phyloP scores from a whole-genome alignment of 2,888 invertebrate genomes.

The Drosophila neotestacea region DNA sequence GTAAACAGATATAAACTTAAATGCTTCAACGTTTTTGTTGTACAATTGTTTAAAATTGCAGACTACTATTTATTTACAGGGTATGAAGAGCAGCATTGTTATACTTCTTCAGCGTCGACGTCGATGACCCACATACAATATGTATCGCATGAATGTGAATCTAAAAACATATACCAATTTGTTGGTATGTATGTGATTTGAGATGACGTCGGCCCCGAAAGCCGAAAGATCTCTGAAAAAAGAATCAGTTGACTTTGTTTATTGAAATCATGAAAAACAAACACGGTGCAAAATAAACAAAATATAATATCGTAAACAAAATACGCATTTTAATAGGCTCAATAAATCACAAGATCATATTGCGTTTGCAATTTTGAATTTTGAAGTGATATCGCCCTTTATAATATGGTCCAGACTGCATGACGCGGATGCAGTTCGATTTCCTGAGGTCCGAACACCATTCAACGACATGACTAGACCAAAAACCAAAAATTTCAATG shows the following conservation, averaged over 20 bases:
- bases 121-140: constrained; percentile 66
- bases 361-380: neutral
- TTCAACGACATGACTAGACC: constrained; percentile 1
- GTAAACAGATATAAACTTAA: neutral
- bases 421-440: constrained; percentile 38
- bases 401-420: constrained; percentile 50
- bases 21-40: too few species aligned
- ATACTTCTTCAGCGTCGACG: constrained; percentile 22
- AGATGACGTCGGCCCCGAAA: constrained; percentile 32
- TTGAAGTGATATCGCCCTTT: neutral
- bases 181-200: constrained; percentile 9
- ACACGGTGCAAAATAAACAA: constrained; percentile 25
- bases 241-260: constrained; percentile 73
- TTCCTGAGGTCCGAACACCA: neutral
- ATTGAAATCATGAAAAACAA: constrained; percentile 59
- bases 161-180: constrained; percentile 27
- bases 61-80: constrained; percentile 8
- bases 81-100: constrained; percentile 16
- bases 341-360: constrained; percentile 28
- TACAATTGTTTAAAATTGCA: neutral
- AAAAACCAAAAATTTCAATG: constrained; percentile 33
- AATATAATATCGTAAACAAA: constrained; percentile 37
- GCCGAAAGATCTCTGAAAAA: constrained; percentile 9
- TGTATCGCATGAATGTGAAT: constrained; percentile 3
- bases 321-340: constrained; percentile 8